Conservation (phyloP, 2,113 vertebrate genomes). For the Pterocles orientalis region DNA sequence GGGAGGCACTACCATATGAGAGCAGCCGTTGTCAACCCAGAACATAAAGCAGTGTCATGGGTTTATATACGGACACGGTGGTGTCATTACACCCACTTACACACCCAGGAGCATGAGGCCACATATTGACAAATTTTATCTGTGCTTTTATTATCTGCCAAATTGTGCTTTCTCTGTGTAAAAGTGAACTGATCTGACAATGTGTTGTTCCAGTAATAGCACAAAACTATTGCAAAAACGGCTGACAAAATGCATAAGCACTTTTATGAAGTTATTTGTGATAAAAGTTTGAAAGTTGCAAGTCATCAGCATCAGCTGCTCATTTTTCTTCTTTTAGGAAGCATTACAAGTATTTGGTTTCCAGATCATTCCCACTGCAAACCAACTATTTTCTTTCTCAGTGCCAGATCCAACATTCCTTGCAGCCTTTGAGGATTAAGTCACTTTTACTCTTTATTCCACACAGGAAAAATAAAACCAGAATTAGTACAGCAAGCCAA, state of each 20-base stretch:
- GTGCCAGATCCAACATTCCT: slow-evolving; percentile 63
- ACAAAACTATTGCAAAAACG: neutral
- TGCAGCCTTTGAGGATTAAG: slow-evolving; percentile 46
- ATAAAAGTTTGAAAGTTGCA: neutral
- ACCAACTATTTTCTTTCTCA: slow-evolving; percentile 38
- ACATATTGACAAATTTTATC: neutral
- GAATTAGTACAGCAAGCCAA: neutral
- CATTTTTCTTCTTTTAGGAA: slow-evolving; percentile 46
- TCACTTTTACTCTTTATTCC: slow-evolving; percentile 50
- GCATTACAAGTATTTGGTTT: slow-evolving; percentile 57
- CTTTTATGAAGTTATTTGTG: neutral
- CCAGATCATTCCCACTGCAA: slow-evolving; percentile 54
- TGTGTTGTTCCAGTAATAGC: neutral
- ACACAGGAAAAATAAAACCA: slow-evolving; percentile 34
- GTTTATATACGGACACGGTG: fast-evolving
- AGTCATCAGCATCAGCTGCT: slow-evolving; percentile 16
- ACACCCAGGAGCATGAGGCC: neutral
- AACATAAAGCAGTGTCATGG: neutral
- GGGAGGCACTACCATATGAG: fast-evolving
- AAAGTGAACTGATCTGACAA: neutral
- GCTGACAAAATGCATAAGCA: neutral
- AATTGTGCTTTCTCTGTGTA: neutral
- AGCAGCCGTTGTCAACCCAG: neutral
- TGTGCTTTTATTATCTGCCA: neutral
- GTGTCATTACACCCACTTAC: neutral